Percentiles rank a stretch among this genome's conserved stretches.
Conservation (phyloP, 2,113 vertebrate genomes). For the Ifrita kowaldi region DNA sequence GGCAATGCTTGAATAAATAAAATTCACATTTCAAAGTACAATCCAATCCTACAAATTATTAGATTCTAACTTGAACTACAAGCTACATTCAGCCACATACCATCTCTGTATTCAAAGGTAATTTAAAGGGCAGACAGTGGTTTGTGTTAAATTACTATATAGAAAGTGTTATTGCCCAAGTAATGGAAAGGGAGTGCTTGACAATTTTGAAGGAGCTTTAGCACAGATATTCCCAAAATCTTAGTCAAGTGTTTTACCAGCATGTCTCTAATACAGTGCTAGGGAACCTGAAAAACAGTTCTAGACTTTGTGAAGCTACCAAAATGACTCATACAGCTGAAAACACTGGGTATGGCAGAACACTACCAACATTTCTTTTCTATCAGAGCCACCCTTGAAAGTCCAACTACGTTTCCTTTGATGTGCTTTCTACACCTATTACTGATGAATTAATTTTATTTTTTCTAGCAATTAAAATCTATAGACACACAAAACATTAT, state of each 20-base stretch:
- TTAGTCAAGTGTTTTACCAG: not conserved
- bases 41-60: not conserved
- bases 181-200: not conserved
- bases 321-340: not conserved
- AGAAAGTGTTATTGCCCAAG: not conserved
- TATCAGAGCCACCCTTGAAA: not conserved
- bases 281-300: not conserved
- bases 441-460: not conserved
- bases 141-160: not conserved
- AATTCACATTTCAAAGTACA: not conserved
- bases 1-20: not conserved
- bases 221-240: not conserved
- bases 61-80: not conserved
- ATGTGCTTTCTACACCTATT: not conserved
- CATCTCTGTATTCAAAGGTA: not conserved
- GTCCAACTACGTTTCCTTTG: not conserved
- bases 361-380: not conserved
- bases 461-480: constrained; percentile 22
- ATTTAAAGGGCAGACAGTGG: not conserved
- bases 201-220: not conserved
- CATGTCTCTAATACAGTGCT: not conserved
- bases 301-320: not conserved
- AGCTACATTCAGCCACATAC: not conserved
- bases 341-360: not conserved
- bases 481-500: constrained; percentile 9